Percentiles rank a stretch among this genome's conserved stretches.
These are phyloP conservation scores for Cliona cf. orientalis DNA, from an alignment of 37 sponge, comb jelly and placozoan species.

Conservation along the genomic window DNA sequence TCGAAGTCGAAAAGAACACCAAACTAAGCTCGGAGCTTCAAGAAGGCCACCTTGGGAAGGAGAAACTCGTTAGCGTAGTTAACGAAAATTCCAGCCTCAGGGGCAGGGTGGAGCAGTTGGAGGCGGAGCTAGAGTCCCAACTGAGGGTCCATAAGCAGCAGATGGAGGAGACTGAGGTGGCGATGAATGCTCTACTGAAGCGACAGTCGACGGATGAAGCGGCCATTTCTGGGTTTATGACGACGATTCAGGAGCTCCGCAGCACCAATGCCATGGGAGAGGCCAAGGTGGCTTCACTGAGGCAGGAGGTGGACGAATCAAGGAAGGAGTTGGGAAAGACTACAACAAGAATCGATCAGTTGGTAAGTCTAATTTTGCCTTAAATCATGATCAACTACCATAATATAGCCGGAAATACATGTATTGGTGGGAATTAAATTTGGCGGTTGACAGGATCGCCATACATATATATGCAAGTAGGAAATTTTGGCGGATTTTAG, in stretches of 20 bases:
- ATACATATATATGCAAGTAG: too few relatives aligned
- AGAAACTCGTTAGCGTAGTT: conserved; percentile 45
- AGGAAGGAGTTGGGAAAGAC: conserved; percentile 21
- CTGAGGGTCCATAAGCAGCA: conserved; percentile 27
- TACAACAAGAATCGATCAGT: conserved; percentile 20
- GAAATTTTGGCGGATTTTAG: too few relatives aligned
- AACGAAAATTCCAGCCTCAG: conserved; percentile 48
- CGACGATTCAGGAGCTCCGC: conserved; percentile 56
- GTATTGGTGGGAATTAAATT: too few relatives aligned
- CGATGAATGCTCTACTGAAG: conserved; percentile 30
- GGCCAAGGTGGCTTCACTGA: conserved; percentile 34
- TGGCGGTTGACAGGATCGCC: too few relatives aligned
- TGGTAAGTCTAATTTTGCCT: too few relatives aligned
- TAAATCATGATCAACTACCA: too few relatives aligned
- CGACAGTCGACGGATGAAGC: conserved; percentile 28
- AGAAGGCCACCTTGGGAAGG: conserved; percentile 62
- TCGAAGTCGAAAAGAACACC: conserved; percentile 72
- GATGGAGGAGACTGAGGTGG: conserved; percentile 21
- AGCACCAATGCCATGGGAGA: neutral
- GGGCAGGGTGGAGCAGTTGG: conserved; percentile 29
- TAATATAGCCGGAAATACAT: too few relatives aligned
- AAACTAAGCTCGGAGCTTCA: conserved; percentile 68
- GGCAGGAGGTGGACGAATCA: conserved; percentile 51
- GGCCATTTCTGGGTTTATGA: conserved; percentile 60
- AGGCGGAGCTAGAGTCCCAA: conserved; percentile 38